Evolutionary conservation across 2,113 vertebrate genomes (phyloP).

Genomic region (Elgaria multicarinata): DNA sequence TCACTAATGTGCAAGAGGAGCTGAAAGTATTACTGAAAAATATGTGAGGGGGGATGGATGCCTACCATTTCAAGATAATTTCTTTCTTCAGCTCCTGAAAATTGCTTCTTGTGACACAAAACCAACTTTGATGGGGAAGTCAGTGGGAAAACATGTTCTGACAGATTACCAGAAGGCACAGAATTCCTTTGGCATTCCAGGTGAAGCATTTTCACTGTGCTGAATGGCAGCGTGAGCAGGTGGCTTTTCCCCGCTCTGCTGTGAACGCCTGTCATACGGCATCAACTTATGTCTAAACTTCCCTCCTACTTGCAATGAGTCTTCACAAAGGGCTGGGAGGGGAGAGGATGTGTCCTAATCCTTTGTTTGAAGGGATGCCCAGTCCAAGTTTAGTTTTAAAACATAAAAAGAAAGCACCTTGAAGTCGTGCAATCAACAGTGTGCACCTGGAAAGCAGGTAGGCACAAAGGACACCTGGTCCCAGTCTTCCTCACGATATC

Average conservation of each 20-base stretch:
- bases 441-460: background rate
- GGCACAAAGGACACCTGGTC: background rate
- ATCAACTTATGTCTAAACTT: background rate
- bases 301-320: background rate
- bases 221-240: slow-evolving; percentile 2
- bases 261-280: background rate
- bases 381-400: background rate
- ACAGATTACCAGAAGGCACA: slow-evolving; percentile 16
- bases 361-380: background rate
- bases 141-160: background rate
- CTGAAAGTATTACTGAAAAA: background rate
- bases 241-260: background rate
- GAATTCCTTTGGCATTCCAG: slow-evolving; percentile 14
- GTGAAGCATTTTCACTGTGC: background rate
- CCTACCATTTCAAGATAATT: background rate
- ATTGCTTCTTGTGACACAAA: background rate
- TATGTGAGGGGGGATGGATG: background rate
- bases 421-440: background rate
- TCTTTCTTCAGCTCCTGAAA: background rate
- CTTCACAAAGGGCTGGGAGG: background rate
- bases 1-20: background rate
- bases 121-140: background rate
- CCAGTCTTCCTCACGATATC: too few relatives aligned
- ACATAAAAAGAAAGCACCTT: background rate
- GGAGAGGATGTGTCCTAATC: background rate